Base-by-base conservation (phyloP, 2,888 invertebrate species). In the Linyphia triangularis region DNA sequence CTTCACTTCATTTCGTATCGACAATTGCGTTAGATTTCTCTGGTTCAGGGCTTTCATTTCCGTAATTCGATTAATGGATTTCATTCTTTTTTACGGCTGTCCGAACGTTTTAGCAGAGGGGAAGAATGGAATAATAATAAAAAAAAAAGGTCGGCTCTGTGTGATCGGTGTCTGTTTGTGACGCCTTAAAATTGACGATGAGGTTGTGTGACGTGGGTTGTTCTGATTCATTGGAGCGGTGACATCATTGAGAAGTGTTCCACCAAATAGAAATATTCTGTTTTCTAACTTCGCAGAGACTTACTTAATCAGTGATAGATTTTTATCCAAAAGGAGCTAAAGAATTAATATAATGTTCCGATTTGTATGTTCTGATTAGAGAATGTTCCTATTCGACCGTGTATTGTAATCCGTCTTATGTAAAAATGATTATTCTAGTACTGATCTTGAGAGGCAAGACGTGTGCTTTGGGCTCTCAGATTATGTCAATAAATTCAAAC, bases 31-130 rank as follows among this genome's bases (percentile, higher is more conserved):
- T 79, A 81, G 73, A 86, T 86, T 86, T 77, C 85, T 69, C 28
- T 63, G 72, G 75, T 84, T 37, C 33, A 73, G 26, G 33, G 51
- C 73, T 73, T 81, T 79, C 72, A 73, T 81, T 86, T 86, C 86
- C 73, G 86, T 86, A 86, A 86, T 86, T 86, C 86, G 73, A 86
- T 86, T 81, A 86, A 81, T 81, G 81, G 81, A 72, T 85, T 85
- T 73, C 43, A 28, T 43, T 70, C 70, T 70, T 37, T 70, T 37
- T 37, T 73, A 63, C 65, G 75, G 57, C 67, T 84, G 84, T 84
- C 84, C 75, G 43, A 84, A 75, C 84, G 57, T 65, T 61, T 84
- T 59, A 67, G 22, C 7, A 19, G 13, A 13, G 10, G 13, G 16
- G 30, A 13, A n/a, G 30, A 33, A 16, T 37, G 59, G 28, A 70